Conservation (phyloP, 2,113 vertebrate species). For the Macrotus californicus region DNA sequence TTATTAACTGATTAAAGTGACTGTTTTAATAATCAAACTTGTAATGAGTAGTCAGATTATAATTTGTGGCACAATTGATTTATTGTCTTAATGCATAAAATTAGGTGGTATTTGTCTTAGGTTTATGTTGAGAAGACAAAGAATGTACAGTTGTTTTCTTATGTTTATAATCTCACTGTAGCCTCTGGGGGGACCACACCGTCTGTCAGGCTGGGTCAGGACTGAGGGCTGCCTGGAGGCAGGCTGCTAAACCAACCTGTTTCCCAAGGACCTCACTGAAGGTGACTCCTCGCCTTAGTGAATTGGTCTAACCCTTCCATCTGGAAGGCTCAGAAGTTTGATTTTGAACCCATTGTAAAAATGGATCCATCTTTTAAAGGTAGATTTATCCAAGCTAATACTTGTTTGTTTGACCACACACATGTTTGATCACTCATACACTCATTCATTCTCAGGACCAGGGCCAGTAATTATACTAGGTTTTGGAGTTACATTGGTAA, state of each 20-base stretch:
- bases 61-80: not conserved
- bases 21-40: not conserved
- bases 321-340: not conserved
- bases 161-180: not conserved
- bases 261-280: not conserved
- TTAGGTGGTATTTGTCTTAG: not conserved
- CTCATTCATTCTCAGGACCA: not conserved
- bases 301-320: not conserved
- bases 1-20: not conserved
- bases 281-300: not conserved
- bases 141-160: not conserved
- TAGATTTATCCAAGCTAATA: not conserved
- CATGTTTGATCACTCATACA: not conserved
- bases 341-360: not conserved
- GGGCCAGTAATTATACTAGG: not conserved
- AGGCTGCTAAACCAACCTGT: not conserved
- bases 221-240: not conserved
- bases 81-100: not conserved
- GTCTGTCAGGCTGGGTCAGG: not conserved
- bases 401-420: not conserved
- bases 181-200: not conserved
- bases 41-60: not conserved
- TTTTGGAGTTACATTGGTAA: not conserved
- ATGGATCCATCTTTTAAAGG: not conserved
- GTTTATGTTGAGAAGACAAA: not conserved